Evolutionary conservation across 1,140 invertebrate genomes (phyloP), one percentile per base, ranked within the genome.

Genomic region (Neodiprion fabricii): DNA sequence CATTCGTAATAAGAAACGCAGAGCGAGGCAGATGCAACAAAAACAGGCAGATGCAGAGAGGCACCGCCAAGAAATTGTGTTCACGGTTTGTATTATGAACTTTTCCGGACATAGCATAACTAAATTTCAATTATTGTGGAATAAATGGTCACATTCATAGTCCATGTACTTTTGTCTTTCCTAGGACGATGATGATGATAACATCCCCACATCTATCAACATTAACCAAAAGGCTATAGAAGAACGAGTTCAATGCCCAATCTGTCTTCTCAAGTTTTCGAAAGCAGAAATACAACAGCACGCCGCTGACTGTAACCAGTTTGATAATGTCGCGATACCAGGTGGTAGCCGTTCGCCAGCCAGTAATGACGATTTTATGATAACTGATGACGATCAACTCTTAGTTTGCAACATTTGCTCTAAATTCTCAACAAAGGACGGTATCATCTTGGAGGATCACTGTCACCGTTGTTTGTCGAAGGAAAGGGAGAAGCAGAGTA

Each of bases 231-330:
- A 10, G 17, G 21, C 9, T 11, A 68, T 11, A 1, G 21, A 68
- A 1, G 28, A 68, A 21, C 67, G 11, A 11, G 28, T 68, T 21
- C n/a, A 17, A 47, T 85, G 84, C 73, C 84, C 84, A 9, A 84
- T 85, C 53, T 85, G 84, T 72, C 79, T 80, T 66, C 77, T 79
- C 53, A 66, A 3, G 9, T 85, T 83, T 61, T 70, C 77, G 28
- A 47, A 7, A 40, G 68, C 78, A 10, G 61, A 83, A 48, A 83
- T 85, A 74, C 76, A 79, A 68, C 17, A 70, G 48, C 84, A 85
- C 72, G 84, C 84, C 14, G 79, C 80, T 14, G 65, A 72, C 72
- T 85, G 84, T 11, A 72, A 83, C 9, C 80, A 79, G 75, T 85
- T 77, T 47, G 72, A 70, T 21, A 72, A 9, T 4, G 48, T 48